Percentiles rank a stretch among this genome's conserved stretches.
Evolutionary conservation across 1,140 invertebrate genomes (phyloP).

Genomic region (Papilio xuthus): DNA sequence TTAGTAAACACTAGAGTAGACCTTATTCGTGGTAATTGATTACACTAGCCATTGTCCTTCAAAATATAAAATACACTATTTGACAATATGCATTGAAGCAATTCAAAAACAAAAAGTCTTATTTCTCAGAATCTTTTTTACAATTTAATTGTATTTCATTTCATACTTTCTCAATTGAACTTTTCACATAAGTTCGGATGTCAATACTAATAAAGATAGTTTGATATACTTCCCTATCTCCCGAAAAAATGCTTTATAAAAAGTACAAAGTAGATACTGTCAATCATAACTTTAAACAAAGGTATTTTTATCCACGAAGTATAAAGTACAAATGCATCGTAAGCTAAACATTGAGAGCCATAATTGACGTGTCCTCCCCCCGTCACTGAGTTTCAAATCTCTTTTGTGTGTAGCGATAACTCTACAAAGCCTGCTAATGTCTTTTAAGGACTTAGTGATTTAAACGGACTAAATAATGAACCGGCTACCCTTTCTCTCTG

Average conservation of each 20-base stretch:
- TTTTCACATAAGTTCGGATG: too few species aligned
- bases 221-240: too few species aligned
- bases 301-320: not conserved
- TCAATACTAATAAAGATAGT: too few species aligned
- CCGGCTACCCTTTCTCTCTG: slow-evolving; percentile 69
- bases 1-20: too few species aligned
- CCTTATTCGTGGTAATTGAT: too few species aligned
- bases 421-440: slow-evolving; percentile 80
- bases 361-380: slow-evolving; percentile 69
- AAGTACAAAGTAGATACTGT: not conserved
- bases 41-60: too few species aligned
- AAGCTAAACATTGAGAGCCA: slow-evolving; percentile 65
- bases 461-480: slow-evolving; percentile 82
- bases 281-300: slow-evolving; percentile 16
- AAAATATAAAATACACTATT: too few species aligned
- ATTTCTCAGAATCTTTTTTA: too few species aligned
- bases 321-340: slow-evolving; percentile 50
- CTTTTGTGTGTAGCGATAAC: slow-evolving; percentile 79
- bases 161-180: too few species aligned
- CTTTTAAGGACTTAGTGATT: slow-evolving; percentile 82
- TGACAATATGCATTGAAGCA: too few species aligned
- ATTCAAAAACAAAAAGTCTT: too few species aligned
- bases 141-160: too few species aligned
- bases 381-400: slow-evolving; percentile 69
- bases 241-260: not conserved